These are phyloP conservation scores for Dryococelus australis DNA, from an alignment of 2,888 invertebrate genomes.

Conservation along the genomic window DNA sequence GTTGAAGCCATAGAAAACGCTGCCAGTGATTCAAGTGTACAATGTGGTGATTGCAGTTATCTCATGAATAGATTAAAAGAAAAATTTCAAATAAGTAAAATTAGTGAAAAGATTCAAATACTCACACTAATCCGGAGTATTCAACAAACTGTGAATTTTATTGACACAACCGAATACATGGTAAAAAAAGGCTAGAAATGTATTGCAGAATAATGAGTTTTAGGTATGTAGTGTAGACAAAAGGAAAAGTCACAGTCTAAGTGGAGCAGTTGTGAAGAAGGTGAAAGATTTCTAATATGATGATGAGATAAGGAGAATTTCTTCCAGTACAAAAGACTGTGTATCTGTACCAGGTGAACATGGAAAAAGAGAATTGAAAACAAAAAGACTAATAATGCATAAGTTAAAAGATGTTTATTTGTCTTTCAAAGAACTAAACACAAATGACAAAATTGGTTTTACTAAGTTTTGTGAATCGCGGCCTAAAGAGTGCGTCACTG, in stretches of 20 bases:
- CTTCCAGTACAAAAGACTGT: conserved; percentile 11
- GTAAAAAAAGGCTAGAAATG: neutral
- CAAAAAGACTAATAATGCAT: neutral
- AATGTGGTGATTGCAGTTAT: neutral
- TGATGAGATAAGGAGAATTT: neutral
- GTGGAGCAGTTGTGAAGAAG: neutral
- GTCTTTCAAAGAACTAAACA: neutral
- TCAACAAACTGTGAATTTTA: neutral
- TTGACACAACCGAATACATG: neutral
- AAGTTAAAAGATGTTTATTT: conserved; percentile 26
- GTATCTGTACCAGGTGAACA: neutral
- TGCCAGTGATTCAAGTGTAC: neutral
- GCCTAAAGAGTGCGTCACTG: conserved; percentile 13
- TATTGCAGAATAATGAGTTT: neutral
- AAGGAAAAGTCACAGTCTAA: neutral
- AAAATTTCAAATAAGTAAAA: neutral
- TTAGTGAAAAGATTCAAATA: neutral
- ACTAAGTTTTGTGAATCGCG: conserved; percentile 6
- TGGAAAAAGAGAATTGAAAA: neutral
- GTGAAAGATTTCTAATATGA: neutral
- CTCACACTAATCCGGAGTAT: neutral
- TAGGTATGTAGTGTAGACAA: neutral
- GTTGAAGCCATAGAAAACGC: neutral
- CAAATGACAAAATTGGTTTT: conserved; percentile 9
- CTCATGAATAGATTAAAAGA: neutral